These are phyloP conservation scores for Pseudocheirus occidentalis DNA, from an alignment of 2,797 vertebrate genomes.

Conservation along the genomic window DNA sequence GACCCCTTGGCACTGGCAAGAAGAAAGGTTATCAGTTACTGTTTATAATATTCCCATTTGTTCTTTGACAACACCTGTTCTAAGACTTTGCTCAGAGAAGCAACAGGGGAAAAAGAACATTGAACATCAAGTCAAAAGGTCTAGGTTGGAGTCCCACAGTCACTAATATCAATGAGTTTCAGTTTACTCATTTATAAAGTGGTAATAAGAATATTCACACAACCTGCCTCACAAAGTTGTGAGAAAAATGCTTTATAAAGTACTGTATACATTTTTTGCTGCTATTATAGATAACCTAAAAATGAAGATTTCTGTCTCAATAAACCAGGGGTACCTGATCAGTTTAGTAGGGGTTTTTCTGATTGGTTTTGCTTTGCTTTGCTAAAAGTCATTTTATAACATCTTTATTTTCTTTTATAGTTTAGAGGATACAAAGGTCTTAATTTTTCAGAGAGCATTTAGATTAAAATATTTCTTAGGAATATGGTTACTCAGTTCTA, in stretches of 20 bases:
- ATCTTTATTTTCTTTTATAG: not conserved
- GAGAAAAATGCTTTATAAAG: not conserved
- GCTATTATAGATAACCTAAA: not conserved
- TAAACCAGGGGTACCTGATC: not conserved
- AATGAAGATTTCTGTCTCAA: not conserved
- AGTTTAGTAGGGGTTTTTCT: not conserved
- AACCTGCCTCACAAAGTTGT: not conserved
- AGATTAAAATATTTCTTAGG: not conserved
- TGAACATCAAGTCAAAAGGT: not conserved
- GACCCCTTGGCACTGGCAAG: not conserved
- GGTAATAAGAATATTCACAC: not conserved
- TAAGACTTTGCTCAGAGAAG: not conserved
- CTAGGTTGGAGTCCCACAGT: not conserved
- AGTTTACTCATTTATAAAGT: not conserved
- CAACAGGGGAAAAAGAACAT: not conserved
- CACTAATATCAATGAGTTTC: not conserved
- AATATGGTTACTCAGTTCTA: not conserved
- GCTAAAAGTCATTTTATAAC: not conserved
- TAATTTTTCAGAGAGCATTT: not conserved
- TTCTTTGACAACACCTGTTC: not conserved
- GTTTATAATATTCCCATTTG: not conserved
- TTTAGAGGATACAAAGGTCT: not conserved
- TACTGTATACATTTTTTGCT: not conserved
- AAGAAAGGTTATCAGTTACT: not conserved
- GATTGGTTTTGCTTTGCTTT: not conserved